Conservation (phyloP, 1,140 invertebrate species). For the Panagrolaimus sp. region DNA sequence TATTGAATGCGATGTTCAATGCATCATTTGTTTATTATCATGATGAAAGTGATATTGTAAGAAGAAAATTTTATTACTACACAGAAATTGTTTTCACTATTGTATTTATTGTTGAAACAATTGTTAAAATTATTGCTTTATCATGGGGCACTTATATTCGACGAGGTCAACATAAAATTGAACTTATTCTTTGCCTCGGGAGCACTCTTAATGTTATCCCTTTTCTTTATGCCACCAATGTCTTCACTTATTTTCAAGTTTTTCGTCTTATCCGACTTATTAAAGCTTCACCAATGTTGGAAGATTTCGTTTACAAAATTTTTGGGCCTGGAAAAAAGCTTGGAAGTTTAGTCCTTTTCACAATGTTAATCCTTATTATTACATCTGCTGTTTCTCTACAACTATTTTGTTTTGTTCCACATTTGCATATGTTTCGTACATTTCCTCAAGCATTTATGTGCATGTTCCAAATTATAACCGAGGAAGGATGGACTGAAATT, state of each 20-base stretch:
- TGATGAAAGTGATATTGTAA: constrained; percentile 68
- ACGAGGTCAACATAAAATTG: constrained; percentile 96
- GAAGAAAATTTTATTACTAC: constrained; percentile 16
- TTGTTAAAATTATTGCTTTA: constrained; percentile 96
- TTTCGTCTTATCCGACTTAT: constrained; percentile 87
- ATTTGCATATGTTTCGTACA: constrained; percentile 94
- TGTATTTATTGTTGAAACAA: constrained; percentile 84
- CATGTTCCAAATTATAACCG: constrained; percentile 98
- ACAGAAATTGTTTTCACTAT: constrained; percentile 65
- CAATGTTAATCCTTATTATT: constrained; percentile 95
- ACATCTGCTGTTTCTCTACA: constrained; percentile 98
- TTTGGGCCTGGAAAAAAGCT: constrained; percentile 98
- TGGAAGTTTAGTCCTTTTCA: constrained; percentile 95
- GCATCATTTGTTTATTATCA: constrained; percentile 92
- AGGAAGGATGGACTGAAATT: constrained; percentile 83
- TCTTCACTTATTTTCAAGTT: constrained; percentile 78
- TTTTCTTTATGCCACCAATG: constrained; percentile 76
- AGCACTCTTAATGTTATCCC: constrained; percentile 90
- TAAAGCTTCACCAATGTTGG: constrained; percentile 94
- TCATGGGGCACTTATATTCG: constrained; percentile 87
- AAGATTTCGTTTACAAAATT: constrained; percentile 99
- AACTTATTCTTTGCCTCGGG: constrained; percentile 82
- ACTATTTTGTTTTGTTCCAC: constrained; percentile 83
- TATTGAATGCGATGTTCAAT: constrained; percentile 85
- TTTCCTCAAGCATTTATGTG: constrained; percentile 99